Conservation (phyloP, 2,797 vertebrate genomes). For the Enteromius afrohamiltoni region DNA sequence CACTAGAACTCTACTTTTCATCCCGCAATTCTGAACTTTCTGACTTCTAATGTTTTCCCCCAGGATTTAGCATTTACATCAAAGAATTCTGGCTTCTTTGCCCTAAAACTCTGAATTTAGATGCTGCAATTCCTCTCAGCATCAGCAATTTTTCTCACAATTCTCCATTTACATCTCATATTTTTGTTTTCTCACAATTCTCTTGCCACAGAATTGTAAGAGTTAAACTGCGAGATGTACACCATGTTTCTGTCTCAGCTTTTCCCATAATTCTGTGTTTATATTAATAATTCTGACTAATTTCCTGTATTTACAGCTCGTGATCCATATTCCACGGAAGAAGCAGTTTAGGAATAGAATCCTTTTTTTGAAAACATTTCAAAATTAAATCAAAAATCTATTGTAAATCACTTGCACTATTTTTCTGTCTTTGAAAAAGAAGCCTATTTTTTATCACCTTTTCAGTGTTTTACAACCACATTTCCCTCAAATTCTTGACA, state of each 20-base stretch:
- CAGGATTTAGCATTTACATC: no score
- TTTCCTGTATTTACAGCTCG: no score
- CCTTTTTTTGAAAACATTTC: not conserved
- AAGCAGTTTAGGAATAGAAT: not conserved
- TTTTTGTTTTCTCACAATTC: no score
- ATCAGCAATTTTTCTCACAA: no score
- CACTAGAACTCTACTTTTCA: no score
- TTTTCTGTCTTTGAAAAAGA: no score
- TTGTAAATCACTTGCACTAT: not conserved
- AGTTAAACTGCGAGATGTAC: not conserved
- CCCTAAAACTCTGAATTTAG: not conserved
- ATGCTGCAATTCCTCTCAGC: not conserved
- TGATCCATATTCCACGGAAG: not conserved
- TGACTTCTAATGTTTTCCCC: no score
- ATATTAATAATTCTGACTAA: no score
- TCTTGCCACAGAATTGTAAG: not conserved
- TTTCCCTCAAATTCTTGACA: not conserved
- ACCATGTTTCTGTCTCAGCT: no score
- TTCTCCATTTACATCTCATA: no score
- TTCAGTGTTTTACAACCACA: not conserved
- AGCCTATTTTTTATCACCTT: not conserved
- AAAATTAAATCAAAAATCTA: not conserved
- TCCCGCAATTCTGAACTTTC: no score
- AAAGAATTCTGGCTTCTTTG: not conserved
- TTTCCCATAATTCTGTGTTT: no score